A percentile compares a stretch with the other conserved stretches of the same genome.
These are phyloP conservation scores for Doris montereyensis DNA, from an alignment of 2,888 invertebrate species.

Conservation along the genomic window DNA sequence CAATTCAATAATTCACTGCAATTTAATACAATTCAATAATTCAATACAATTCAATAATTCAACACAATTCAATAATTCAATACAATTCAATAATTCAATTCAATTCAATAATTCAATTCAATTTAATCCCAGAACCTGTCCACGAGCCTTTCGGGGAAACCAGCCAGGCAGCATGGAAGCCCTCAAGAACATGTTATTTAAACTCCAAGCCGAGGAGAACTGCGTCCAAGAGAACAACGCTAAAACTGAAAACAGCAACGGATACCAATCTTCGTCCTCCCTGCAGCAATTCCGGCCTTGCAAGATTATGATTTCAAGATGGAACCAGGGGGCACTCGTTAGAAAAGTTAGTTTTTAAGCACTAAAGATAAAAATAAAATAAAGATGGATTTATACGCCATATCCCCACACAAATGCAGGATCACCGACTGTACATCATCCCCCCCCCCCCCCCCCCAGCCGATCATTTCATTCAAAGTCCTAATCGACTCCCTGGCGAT, in stretches of 20 bases:
- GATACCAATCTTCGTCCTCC: background rate
- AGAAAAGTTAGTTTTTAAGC: constrained; percentile 53
- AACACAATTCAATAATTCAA: too few species aligned
- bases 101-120: too few species aligned
- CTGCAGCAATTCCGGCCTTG: constrained; percentile 52
- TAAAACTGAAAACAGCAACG: background rate
- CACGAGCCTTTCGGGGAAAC: constrained; percentile 52
- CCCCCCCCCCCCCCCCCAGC: background rate
- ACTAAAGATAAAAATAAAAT: too few species aligned
- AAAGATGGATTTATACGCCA: too few species aligned
- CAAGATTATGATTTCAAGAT: constrained; percentile 60
- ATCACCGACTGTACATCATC: too few species aligned
- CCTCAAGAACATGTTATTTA: constrained; percentile 67
- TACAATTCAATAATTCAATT: too few species aligned
- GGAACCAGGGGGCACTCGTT: constrained; percentile 65
- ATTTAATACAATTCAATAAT: too few species aligned
- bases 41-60: too few species aligned
- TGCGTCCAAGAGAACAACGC: background rate
- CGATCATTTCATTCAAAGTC: background rate
- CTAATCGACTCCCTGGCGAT: too few species aligned
- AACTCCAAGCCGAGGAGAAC: constrained; percentile 59
- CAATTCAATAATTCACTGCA: too few species aligned
- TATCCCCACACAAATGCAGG: too few species aligned
- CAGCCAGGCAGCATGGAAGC: constrained; percentile 67
- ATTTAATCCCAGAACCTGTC: constrained; percentile 38